Base-by-base conservation (phyloP, 1,140 invertebrate species). In the Steinernema feltiae region DNA sequence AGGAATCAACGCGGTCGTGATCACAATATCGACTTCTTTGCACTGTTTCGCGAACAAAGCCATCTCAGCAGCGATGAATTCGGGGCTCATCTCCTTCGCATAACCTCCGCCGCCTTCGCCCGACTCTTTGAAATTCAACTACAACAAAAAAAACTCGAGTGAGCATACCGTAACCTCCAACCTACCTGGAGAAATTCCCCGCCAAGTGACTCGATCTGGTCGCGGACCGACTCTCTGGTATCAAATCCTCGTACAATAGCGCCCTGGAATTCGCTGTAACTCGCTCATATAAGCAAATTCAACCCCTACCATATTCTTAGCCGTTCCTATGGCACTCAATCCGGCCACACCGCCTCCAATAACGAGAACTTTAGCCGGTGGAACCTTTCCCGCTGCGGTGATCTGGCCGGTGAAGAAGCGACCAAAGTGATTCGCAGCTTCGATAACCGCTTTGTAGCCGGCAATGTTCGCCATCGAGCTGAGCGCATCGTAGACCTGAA, bases 381-480 rank as follows among this genome's bases (percentile, higher is more conserved):
- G 81, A 32, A 76, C 74, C 53, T 82, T 81, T 48, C 82, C 84
- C 21, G 86, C 83, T 31, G 82, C 83, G n/a, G 83, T 87, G 29
- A 87, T 87, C 72, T 85, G 83, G 86, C 92, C 93, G 70, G 92
- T 91, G 86, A 95, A 94, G 87, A 95, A 95, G 79, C 93, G 88
- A 30, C 93, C 92, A 88, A 94, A 95, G 84, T 94, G 90, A 83
- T 93, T 93, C 2, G 93, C 92, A 21, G 93, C 93, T 88, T 94
- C 93, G 27, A 95, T 90, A 21, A 95, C 93, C 2, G 93, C 93
- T 80, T 93, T 90, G 85, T 95, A 95, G 7, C 93, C 93, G 73
- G 93, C 91, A 79, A 95, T 92, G 85, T 95, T 95, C 0, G 93
- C 93, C 93, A 95, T 95, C 1, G 93, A 94, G 85, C 92, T 93